phyloP scores from a whole-genome alignment of 2,888 invertebrate genomes.

The Macropis europaea region DNA sequence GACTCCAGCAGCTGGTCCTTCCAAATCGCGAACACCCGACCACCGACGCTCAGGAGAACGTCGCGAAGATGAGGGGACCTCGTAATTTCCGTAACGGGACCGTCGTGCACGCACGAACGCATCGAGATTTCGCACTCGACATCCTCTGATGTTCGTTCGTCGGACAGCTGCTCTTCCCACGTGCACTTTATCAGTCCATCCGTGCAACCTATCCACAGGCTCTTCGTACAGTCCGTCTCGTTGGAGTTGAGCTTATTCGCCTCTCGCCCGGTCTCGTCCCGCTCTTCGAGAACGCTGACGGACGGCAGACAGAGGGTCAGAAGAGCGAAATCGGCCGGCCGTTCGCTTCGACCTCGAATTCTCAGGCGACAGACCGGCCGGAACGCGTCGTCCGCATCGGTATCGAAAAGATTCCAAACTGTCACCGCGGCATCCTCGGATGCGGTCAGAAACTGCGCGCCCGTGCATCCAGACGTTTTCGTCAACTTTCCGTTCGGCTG shows the following conservation, averaged over 20 bases:
- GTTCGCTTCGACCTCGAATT: constrained; percentile 14
- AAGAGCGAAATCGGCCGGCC: constrained; percentile 26
- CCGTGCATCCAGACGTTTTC: constrained; percentile 38
- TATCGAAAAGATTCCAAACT: constrained; percentile 73
- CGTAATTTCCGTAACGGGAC: constrained; percentile 83
- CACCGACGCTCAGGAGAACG: constrained; percentile 88
- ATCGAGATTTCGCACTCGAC: constrained; percentile 79
- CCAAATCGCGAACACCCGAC: constrained; percentile 89
- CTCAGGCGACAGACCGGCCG: constrained; percentile 55
- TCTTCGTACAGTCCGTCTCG: constrained; percentile 28
- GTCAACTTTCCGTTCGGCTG: constrained; percentile 64
- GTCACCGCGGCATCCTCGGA: constrained; percentile 73
- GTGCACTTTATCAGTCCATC: constrained; percentile 77
- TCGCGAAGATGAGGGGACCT: constrained; percentile 85
- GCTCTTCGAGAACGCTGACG: not conserved
- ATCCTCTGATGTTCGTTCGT: constrained; percentile 83
- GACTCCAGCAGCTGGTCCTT: constrained; percentile 82
- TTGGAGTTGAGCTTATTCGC: constrained; percentile 8
- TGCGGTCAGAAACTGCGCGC: constrained; percentile 72
- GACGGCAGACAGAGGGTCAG: constrained; percentile 59
- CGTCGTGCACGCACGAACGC: constrained; percentile 84
- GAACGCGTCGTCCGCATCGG: constrained; percentile 14
- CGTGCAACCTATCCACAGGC: constrained; percentile 68
- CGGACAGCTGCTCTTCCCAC: constrained; percentile 86
- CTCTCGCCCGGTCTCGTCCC: not conserved